A percentile compares a stretch with the other conserved stretches of the same genome.
Evolutionary conservation across 1,140 invertebrate species (phyloP).

Genomic region (Calliphora vicina): DNA sequence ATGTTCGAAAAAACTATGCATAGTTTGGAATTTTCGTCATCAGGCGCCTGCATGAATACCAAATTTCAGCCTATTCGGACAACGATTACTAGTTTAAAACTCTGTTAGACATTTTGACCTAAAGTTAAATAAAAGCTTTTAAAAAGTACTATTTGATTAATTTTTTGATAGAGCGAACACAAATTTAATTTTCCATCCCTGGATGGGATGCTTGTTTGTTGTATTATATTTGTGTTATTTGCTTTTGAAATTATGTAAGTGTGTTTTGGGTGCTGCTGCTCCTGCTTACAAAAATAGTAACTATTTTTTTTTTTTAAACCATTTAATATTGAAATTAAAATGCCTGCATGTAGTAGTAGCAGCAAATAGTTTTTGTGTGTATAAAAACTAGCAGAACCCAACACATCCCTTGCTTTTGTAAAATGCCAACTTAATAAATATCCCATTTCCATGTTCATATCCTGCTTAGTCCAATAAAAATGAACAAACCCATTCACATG

Average conservation of each 20-base stretch:
- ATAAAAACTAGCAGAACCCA: not conserved
- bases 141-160: too few species aligned
- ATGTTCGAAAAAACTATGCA: too few species aligned
- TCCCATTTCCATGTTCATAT: conserved; percentile 22
- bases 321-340: conserved; percentile 27
- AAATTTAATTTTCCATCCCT: too few species aligned
- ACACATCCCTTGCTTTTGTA: not conserved
- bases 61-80: too few species aligned
- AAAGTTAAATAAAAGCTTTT: too few species aligned
- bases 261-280: not conserved
- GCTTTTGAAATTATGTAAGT: not conserved
- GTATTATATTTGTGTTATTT: not conserved
- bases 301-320: not conserved
- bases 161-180: too few species aligned
- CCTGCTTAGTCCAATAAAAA: not conserved
- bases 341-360: not conserved
- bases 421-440: conserved; percentile 23
- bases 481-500: not conserved
- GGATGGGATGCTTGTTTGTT: too few species aligned
- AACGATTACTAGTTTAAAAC: too few species aligned
- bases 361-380: not conserved
- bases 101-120: too few species aligned
- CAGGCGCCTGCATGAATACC: too few species aligned
- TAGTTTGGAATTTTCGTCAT: too few species aligned
- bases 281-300: not conserved